Percentiles rank a stretch among this genome's conserved stretches.
phyloP scores from a whole-genome alignment of 2,113 vertebrate genomes.

The Apaloderma vittatum region DNA sequence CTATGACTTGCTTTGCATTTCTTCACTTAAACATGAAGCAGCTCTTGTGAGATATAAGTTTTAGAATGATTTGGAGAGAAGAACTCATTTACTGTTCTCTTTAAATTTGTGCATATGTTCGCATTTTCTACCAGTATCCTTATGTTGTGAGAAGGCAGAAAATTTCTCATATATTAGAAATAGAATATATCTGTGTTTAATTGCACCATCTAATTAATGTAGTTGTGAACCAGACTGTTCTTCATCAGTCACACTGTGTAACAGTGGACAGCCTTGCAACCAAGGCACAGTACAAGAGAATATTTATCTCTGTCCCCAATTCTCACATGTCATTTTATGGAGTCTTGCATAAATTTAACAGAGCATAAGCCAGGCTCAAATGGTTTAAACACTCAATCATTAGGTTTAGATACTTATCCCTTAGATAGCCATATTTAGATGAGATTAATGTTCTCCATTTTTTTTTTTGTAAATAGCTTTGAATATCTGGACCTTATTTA shows the following conservation, averaged over 20 bases:
- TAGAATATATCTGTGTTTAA: neutral
- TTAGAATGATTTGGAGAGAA: neutral
- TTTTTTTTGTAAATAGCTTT: neutral
- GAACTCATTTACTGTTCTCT: neutral
- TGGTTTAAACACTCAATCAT: neutral
- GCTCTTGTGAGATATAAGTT: neutral
- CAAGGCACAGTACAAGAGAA: neutral
- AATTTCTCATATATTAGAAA: neutral
- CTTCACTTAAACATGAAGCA: neutral
- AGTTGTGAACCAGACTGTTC: neutral
- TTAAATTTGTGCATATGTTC: neutral
- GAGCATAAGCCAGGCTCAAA: neutral
- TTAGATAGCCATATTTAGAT: neutral
- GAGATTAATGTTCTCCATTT: neutral
- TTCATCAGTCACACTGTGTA: rapidly evolving
- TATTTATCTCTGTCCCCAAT: neutral
- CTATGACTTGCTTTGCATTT: neutral
- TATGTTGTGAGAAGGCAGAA: neutral
- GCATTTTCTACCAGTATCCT: neutral
- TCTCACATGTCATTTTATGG: neutral
- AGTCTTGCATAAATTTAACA: neutral
- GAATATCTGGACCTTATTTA: neutral
- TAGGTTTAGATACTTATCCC: neutral
- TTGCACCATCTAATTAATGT: neutral
- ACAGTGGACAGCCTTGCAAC: neutral